Base-by-base conservation (phyloP, 2,797 vertebrate species). In the Podarcis siculus region DNA sequence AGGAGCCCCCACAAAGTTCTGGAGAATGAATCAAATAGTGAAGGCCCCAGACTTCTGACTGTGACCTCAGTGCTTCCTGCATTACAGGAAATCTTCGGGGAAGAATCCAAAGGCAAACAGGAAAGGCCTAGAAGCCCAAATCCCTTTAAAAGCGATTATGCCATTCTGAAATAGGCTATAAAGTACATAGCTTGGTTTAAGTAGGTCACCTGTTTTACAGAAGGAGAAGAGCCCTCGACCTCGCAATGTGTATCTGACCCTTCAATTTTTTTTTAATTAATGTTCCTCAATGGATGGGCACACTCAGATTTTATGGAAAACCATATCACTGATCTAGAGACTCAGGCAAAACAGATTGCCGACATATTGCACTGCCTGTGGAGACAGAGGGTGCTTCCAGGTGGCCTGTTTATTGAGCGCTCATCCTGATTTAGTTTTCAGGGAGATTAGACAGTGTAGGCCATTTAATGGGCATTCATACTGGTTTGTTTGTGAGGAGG, bases 171-270 rank as follows among this genome's bases (percentile, higher is more conserved):
- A 90, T 79, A 30, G 30, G 1, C 37, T 42, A 13, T 5, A 79
- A 77, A 85, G 86, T 79, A 13, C 72, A 84, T 86, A 90, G 19
- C 69, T 1, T 58, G 76, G 77, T 77, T 93, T 91, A 94, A 82
- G 76, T 19, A 32, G 87, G 85, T 91, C 90, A 90, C 27, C 89
- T 91, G 88, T 3, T 30, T 39, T n/a, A 0, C 55, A 15, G 80
- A 6, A 1, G 55, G 19, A 61, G 42, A 79, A 82, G 82, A 72
- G 45, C 45, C 32, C 23, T 75, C 49, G 30, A 61, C n/a, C 7
- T 27, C 13, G 30, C 35, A 67, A 75, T 7, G 32, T 8, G 5
- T 84, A 13, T 19, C 49, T 27, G n/a, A 61, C 32, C 30, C 39
- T 39, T 83, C n/a, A 58, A 8, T 73, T 13, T n/a, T 12, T 58